Evolutionary conservation across 2,888 invertebrate species (phyloP), one percentile per base, ranked within the genome.

Genomic region (Apantesis nais): DNA sequence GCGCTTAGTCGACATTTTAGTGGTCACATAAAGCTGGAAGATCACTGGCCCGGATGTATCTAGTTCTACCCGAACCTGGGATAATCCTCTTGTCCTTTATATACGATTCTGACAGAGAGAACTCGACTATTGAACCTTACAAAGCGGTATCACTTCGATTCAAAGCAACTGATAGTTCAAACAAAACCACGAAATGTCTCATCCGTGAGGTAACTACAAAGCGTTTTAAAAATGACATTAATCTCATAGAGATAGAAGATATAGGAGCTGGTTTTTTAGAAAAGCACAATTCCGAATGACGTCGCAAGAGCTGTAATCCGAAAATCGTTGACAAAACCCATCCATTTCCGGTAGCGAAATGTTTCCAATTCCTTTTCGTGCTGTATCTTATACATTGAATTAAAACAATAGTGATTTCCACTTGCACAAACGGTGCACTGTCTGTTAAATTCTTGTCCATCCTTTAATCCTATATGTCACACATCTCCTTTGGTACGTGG

Each of bases 11-110:
- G 39, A 48, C 29, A 31, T 58, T 41, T 63, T 63, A 62, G 62
- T 68, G 68, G 63, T 41, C 55, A 41, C 41, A 68, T 63, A 12
- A 63, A 31, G 52, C 39, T 63, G 63, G 58, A 39, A 52, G 37
- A 52, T 62, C 66, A 29, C 58, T 9, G 66, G 25, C 9, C 22
- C 39, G 58, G 22, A 31, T 60, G 44, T 16, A 44, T n/a, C 61
- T 14, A 41, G 60, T 22, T 22, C 14, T 55, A 2, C 0, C 9
- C 22, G 58, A 29, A 1, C 31, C 19, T 39, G 22, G 55, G 63
- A 63, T 55, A 63, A 63, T 31, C 63, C 39, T 29, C 31, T n/a
- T 29, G 63, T 62, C 31, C 39, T 39, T 55, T 62, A 41, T n/a
- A 52, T 58, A 37, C 39, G 55, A 55, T 31, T 52, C 55, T 16